Percentiles rank a stretch among this genome's conserved stretches.
Conservation (phyloP, 2,797 vertebrate genomes). For the Meriones psammophilus region DNA sequence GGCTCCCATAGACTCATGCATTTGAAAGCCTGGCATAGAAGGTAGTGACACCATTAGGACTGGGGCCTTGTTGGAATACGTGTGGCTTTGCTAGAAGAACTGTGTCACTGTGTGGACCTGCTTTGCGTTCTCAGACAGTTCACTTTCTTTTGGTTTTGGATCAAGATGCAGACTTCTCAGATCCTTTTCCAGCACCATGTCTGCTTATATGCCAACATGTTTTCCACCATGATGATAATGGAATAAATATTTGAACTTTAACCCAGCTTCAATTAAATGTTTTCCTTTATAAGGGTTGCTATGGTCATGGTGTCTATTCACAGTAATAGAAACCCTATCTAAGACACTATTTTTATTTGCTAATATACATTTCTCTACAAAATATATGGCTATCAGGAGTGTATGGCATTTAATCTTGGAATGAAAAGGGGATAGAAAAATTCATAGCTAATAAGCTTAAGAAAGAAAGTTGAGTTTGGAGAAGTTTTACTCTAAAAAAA, state of each 20-base stretch:
- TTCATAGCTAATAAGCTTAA: neutral
- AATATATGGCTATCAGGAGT: neutral
- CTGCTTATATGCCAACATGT: neutral
- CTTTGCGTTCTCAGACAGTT: neutral
- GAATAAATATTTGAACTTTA: neutral
- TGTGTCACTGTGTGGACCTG: neutral
- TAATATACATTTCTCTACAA: neutral
- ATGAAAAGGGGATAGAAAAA: neutral
- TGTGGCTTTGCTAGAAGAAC: neutral
- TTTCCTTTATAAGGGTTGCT: neutral
- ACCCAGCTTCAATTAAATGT: neutral
- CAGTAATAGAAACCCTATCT: neutral
- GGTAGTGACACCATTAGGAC: neutral
- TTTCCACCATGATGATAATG: neutral
- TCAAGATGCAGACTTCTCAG: neutral
- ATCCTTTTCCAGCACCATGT: neutral
- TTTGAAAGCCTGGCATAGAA: neutral
- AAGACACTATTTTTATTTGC: neutral
- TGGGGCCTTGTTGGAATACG: neutral
- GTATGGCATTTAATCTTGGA: slow-evolving; percentile 32
- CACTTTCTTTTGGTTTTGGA: neutral
- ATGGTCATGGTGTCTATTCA: neutral
- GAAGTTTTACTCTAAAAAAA: neutral
- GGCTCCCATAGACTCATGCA: neutral
- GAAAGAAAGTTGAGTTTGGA: neutral